Conservation (phyloP, 2,113 vertebrate genomes). For the Rousettus leschenaultii region DNA sequence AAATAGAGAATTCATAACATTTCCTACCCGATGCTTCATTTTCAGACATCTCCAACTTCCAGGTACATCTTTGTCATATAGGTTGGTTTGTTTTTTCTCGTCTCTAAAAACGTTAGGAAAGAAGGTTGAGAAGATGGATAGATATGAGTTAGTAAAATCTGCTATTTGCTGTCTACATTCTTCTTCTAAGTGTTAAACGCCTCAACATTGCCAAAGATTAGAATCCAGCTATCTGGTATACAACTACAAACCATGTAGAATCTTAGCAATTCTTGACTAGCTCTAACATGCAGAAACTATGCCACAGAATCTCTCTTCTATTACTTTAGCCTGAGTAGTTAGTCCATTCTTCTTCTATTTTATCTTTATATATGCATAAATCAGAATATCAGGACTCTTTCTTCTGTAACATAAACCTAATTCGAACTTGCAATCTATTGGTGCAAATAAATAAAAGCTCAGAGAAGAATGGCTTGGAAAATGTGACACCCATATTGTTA, state of each 20-base stretch:
- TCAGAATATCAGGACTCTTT: not conserved
- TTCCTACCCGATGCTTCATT: too few relatives aligned
- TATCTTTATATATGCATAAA: not conserved
- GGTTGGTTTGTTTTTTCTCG: too few relatives aligned
- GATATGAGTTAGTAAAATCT: not conserved
- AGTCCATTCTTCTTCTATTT: not conserved
- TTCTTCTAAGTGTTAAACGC: not conserved
- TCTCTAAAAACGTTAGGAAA: not conserved
- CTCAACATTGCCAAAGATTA: not conserved
- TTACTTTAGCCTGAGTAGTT: not conserved
- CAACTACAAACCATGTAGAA: not conserved
- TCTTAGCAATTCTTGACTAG: not conserved
- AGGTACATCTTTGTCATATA: too few relatives aligned
- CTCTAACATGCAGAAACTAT: not conserved
- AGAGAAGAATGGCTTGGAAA: not conserved
- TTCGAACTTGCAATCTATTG: not conserved
- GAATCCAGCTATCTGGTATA: not conserved
- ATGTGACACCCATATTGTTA: not conserved
- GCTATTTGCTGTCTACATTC: not conserved
- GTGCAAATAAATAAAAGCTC: not conserved
- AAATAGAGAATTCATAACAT: too few relatives aligned
- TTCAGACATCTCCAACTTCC: too few relatives aligned
- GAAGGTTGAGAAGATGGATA: not conserved
- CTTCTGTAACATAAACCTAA: not conserved
- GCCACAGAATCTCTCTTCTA: not conserved